phyloP scores from a whole-genome alignment of 2,797 vertebrate genomes.

The Cygnus olor region DNA sequence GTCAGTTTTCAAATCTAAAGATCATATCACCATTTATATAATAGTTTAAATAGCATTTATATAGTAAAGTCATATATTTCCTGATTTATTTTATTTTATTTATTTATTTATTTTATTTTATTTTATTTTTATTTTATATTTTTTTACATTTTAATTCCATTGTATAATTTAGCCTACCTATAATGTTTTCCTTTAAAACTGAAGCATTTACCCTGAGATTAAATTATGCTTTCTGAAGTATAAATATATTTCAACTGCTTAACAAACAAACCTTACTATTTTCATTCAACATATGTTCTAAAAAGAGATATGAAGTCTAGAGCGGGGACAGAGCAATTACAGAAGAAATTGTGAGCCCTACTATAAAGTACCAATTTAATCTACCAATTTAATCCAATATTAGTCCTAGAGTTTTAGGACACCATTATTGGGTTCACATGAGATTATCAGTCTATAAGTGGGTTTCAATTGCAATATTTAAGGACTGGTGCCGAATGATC shows the following conservation, averaged over 20 bases:
- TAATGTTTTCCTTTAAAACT: not conserved
- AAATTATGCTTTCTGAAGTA: not conserved
- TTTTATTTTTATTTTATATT: too few species aligned
- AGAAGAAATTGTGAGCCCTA: not conserved
- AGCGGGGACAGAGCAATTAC: not conserved
- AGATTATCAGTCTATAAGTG: conserved; percentile 28
- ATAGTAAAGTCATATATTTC: not conserved
- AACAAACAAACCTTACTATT: not conserved
- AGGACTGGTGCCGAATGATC: not conserved
- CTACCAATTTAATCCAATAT: not conserved
- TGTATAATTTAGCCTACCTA: not conserved
- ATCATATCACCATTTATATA: not conserved
- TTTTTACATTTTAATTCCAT: not conserved
- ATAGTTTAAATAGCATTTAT: rapidly evolving
- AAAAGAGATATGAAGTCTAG: not conserved
- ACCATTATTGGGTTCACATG: conserved; percentile 5
- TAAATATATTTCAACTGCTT: not conserved
- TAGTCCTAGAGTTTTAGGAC: not conserved
- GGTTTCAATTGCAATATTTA: not conserved
- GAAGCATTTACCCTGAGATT: not conserved
- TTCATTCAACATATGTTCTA: not conserved
- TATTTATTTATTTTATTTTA: not conserved
- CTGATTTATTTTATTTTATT: too few species aligned
- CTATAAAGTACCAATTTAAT: not conserved
- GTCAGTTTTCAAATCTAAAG: not conserved